Percentiles rank a stretch among this genome's conserved stretches.
Conservation (phyloP, 2,797 vertebrate genomes). For the Acestrorhynchus altus region DNA sequence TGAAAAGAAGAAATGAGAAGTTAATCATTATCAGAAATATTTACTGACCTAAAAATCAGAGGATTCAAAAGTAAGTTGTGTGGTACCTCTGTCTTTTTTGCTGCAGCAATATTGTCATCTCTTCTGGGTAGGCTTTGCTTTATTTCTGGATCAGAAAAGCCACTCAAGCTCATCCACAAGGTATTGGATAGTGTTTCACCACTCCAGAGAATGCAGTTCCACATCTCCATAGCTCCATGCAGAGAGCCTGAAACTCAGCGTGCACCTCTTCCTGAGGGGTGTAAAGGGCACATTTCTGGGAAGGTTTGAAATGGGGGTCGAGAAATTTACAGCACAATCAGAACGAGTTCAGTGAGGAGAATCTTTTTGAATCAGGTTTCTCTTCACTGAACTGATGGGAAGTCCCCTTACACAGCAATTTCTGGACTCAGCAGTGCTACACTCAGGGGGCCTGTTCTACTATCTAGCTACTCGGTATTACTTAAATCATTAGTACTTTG, state of each 20-base stretch:
- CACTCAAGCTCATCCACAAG: too few relatives aligned
- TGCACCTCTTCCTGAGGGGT: too few relatives aligned
- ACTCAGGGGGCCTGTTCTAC: slow-evolving; percentile 9
- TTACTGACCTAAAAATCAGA: background rate
- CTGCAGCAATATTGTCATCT: too few relatives aligned
- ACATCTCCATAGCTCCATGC: too few relatives aligned
- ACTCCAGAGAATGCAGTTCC: too few relatives aligned
- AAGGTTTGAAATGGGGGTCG: background rate
- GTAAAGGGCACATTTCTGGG: slow-evolving; percentile 29
- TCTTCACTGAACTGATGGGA: slow-evolving; percentile 21
- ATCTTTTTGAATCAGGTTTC: slow-evolving; percentile 34
- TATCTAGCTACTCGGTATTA: slow-evolving; percentile 2
- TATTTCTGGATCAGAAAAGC: too few relatives aligned
- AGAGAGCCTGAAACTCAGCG: too few relatives aligned
- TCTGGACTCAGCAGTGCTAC: slow-evolving; percentile 2
- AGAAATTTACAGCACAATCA: background rate
- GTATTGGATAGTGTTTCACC: too few relatives aligned
- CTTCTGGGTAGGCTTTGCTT: too few relatives aligned
- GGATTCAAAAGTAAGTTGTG: slow-evolving; percentile 1
- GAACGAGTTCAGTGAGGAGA: slow-evolving; percentile 3
- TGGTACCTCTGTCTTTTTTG: too few relatives aligned
- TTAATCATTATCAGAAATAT: background rate
- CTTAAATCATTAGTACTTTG: background rate
- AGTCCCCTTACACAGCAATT: slow-evolving; percentile 30
- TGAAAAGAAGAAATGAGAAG: background rate